Percentiles rank a stretch among this genome's conserved stretches.
Evolutionary conservation across 2,888 invertebrate genomes (phyloP).

Genomic region (Rhagonycha fulva): DNA sequence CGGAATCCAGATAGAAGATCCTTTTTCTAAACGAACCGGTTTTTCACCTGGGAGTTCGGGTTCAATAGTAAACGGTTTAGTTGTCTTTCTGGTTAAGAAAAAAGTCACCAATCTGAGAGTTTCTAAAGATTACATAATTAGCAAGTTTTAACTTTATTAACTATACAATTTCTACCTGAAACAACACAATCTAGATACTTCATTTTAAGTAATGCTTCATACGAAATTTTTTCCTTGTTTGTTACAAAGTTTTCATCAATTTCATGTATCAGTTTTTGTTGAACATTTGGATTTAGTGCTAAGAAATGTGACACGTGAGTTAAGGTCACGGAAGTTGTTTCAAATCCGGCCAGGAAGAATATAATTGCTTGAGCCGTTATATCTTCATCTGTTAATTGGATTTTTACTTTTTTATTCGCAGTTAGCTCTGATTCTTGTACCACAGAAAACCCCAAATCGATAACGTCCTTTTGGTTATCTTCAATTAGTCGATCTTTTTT

Average conservation of each 20-base stretch:
- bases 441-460: slow-evolving; percentile 6
- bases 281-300: slow-evolving; percentile 62
- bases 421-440: not conserved
- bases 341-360: slow-evolving; percentile 61
- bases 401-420: not conserved
- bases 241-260: slow-evolving; percentile 51
- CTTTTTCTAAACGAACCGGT: not conserved
- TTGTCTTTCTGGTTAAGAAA: not conserved
- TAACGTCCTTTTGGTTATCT: not conserved
- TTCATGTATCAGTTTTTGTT: slow-evolving; percentile 60
- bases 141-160: not conserved
- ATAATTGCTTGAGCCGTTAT: slow-evolving; percentile 63
- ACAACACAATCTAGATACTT: slow-evolving; percentile 63
- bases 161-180: slow-evolving; percentile 49
- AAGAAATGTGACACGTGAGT: slow-evolving; percentile 62
- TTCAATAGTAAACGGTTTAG: not conserved
- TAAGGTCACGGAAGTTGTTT: slow-evolving; percentile 55
- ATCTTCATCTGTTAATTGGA: slow-evolving; percentile 50
- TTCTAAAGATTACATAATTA: slow-evolving; percentile 30
- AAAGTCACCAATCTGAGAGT: slow-evolving; percentile 30
- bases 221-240: slow-evolving; percentile 52
- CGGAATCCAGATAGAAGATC: not conserved
- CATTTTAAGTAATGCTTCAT: slow-evolving; percentile 51
- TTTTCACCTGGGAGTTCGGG: not conserved
- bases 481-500: not conserved